Percentiles rank a stretch among this genome's conserved stretches.
Evolutionary conservation across 2,797 vertebrate genomes (phyloP).

Genomic region (Natrix natrix): DNA sequence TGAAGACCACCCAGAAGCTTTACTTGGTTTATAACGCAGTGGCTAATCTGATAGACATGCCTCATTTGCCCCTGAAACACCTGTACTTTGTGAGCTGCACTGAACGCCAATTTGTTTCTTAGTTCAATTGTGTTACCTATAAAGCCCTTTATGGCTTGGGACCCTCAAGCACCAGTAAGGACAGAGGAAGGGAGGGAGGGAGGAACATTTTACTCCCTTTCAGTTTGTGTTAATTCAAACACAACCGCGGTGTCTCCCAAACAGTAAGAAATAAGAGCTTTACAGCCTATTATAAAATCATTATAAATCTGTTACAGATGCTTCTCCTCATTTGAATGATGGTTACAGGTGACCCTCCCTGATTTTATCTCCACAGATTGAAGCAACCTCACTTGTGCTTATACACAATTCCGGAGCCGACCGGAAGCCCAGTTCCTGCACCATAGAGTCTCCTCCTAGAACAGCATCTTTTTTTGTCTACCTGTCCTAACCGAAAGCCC

Average conservation of each 20-base stretch:
- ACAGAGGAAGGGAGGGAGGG: too few species aligned
- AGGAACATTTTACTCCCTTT: background rate
- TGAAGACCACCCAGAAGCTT: background rate
- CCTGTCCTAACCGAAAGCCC: too few species aligned
- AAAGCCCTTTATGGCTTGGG: background rate
- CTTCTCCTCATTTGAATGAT: background rate
- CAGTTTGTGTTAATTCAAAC: background rate
- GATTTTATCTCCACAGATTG: background rate
- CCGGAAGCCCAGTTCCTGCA: too few species aligned
- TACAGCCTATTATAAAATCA: background rate
- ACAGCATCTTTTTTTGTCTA: too few species aligned
- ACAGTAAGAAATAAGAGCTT: background rate
- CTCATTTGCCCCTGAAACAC: background rate
- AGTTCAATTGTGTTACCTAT: background rate
- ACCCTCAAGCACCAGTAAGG: background rate
- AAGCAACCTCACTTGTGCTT: background rate
- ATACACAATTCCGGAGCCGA: background rate
- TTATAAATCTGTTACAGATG: background rate
- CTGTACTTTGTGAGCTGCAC: background rate
- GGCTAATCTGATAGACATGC: background rate
- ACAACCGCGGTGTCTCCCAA: background rate
- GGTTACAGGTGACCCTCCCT: background rate
- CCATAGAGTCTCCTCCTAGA: too few species aligned
- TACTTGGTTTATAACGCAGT: background rate
- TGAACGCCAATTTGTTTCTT: background rate